A percentile compares a stretch with the other conserved stretches of the same genome.
phyloP scores from a whole-genome alignment of 2,113 vertebrate species.

The Aramus guarauna region DNA sequence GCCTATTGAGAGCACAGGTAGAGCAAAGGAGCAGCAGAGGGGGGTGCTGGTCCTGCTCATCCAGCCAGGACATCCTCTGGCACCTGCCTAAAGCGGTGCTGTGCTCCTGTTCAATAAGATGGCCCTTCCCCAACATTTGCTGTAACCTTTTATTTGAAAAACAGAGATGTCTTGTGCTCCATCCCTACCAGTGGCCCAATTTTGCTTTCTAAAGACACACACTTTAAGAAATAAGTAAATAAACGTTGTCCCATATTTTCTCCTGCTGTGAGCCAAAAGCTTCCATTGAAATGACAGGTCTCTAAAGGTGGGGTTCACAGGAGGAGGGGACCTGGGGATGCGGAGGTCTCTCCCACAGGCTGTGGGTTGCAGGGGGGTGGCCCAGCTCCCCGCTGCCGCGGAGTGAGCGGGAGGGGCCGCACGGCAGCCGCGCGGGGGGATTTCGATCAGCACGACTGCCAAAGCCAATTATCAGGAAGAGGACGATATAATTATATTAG shows the following conservation, averaged over 20 bases:
- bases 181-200: neutral
- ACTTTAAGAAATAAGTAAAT: neutral
- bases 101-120: neutral
- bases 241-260: neutral
- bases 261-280: neutral
- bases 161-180: neutral
- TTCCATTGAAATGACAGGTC: fast-evolving
- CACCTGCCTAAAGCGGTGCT: neutral
- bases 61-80: neutral
- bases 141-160: neutral
- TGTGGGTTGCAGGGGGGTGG: neutral
- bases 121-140: fast-evolving
- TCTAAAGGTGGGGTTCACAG: fast-evolving
- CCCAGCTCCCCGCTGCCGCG: neutral
- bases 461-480: neutral
- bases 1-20: fast-evolving
- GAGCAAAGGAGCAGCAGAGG: fast-evolving
- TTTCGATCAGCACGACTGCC: neutral
- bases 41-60: neutral
- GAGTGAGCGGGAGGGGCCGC: neutral
- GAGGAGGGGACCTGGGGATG: fast-evolving
- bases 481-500: neutral
- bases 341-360: neutral
- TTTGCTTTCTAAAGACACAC: neutral
- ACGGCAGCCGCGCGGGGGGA: neutral